A percentile compares a stretch with the other conserved stretches of the same genome.
Evolutionary conservation across 2,113 vertebrate genomes (phyloP).

Genomic region (Rhinoptilus africanus): DNA sequence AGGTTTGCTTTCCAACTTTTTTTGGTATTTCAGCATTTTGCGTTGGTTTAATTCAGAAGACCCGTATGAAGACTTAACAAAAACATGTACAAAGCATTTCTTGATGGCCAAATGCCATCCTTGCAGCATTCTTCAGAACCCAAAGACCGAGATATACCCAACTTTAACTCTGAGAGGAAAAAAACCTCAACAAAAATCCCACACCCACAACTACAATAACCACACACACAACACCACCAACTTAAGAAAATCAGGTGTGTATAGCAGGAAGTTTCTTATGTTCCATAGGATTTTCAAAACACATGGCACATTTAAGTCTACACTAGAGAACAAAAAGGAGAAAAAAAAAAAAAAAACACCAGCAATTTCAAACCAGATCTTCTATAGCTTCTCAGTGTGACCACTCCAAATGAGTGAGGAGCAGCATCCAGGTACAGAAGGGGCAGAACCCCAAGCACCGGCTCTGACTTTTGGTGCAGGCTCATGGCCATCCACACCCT

Average conservation of each 20-base stretch:
- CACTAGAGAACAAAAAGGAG: background rate
- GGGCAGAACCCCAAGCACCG: background rate
- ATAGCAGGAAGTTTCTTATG: background rate
- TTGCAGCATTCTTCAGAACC: background rate
- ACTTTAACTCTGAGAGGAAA: background rate
- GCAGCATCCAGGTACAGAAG: background rate
- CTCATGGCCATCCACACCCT: background rate
- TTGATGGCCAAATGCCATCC: background rate
- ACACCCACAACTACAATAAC: rapidly evolving
- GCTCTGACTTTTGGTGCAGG: background rate
- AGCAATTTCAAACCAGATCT: background rate
- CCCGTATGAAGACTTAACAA: background rate
- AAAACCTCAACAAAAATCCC: background rate
- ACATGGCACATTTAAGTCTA: background rate
- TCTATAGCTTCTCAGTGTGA: background rate
- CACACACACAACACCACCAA: background rate
- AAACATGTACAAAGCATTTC: background rate
- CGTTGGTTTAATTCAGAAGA: background rate
- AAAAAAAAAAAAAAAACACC: background rate
- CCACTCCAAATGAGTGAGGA: background rate
- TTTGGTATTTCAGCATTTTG: background rate
- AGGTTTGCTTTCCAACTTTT: background rate
- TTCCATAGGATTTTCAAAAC: background rate
- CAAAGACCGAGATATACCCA: background rate
- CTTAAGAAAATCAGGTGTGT: background rate